Percentiles rank a stretch among this genome's conserved stretches.
Conservation (phyloP, 2,113 vertebrate genomes). For the Patagioenas fasciata region DNA sequence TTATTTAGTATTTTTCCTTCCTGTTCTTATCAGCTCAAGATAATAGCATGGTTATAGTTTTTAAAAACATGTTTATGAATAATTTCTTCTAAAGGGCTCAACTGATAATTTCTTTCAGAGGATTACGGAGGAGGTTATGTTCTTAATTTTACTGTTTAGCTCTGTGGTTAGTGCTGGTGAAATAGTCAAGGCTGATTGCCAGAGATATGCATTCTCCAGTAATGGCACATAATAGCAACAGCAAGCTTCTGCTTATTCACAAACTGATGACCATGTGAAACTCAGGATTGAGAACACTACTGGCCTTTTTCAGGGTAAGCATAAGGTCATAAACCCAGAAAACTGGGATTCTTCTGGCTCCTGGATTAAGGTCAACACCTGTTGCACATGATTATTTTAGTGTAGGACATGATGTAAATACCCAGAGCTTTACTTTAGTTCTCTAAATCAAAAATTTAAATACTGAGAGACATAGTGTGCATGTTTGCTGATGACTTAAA, state of each 20-base stretch:
- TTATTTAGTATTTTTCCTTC: not conserved
- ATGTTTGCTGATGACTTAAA: not conserved
- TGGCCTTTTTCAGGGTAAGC: not conserved
- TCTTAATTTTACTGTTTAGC: not conserved
- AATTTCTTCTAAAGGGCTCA: not conserved
- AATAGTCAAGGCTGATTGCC: not conserved
- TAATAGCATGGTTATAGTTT: not conserved
- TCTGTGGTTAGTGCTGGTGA: not conserved
- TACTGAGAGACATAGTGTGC: not conserved
- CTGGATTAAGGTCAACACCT: not conserved
- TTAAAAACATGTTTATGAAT: not conserved
- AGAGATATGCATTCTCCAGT: not conserved
- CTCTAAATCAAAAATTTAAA: not conserved
- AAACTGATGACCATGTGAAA: not conserved
- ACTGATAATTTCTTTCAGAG: not conserved
- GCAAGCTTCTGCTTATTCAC: not conserved
- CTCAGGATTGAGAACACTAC: not conserved
- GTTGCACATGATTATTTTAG: not conserved
- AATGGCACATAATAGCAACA: not conserved
- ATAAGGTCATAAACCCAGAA: not conserved
- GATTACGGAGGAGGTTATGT: not conserved
- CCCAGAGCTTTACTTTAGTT: not conserved
- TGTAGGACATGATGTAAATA: not conserved
- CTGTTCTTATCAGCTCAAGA: not conserved
- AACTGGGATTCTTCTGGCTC: not conserved